These are phyloP conservation scores for Lacerta bilineata DNA, from an alignment of 2,797 vertebrate species.

Conservation along the genomic window DNA sequence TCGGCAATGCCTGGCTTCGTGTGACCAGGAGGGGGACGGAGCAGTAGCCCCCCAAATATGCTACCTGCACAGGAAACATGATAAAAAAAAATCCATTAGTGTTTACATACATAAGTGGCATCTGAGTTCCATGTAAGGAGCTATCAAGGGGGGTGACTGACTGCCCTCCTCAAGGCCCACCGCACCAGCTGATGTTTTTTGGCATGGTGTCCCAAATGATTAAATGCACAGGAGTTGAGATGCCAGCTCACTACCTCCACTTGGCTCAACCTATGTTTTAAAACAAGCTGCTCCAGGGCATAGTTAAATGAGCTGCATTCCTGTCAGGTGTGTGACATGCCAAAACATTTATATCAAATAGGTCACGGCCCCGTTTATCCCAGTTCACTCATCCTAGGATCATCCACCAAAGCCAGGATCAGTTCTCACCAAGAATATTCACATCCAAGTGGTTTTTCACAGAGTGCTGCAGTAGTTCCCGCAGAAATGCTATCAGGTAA, in stretches of 20 bases:
- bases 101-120: not conserved
- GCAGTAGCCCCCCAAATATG: conserved; percentile 90
- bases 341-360: not conserved
- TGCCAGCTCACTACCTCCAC: not conserved
- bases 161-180: not conserved
- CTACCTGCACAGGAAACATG: conserved; percentile 79
- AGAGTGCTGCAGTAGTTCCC: conserved; percentile 91
- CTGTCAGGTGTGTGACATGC: not conserved
- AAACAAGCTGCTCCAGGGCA: not conserved
- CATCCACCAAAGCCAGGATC: not conserved
- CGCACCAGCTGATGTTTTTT: no score
- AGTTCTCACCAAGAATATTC: conserved; percentile 86
- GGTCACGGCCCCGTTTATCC: not conserved
- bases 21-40: conserved; percentile 81
- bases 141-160: not conserved
- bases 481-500: conserved; percentile 93
- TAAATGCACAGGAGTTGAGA: not conserved
- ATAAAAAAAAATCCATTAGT: not conserved
- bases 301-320: not conserved
- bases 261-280: not conserved
- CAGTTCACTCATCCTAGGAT: not conserved
- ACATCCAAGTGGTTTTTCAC: conserved; percentile 90
- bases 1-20: conserved; percentile 82
- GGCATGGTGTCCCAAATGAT: not conserved
- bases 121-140: no score